A percentile compares a stretch with the other conserved stretches of the same genome.
Conservation (phyloP, 2,797 vertebrate species). For the Eutrigla gurnardus region DNA sequence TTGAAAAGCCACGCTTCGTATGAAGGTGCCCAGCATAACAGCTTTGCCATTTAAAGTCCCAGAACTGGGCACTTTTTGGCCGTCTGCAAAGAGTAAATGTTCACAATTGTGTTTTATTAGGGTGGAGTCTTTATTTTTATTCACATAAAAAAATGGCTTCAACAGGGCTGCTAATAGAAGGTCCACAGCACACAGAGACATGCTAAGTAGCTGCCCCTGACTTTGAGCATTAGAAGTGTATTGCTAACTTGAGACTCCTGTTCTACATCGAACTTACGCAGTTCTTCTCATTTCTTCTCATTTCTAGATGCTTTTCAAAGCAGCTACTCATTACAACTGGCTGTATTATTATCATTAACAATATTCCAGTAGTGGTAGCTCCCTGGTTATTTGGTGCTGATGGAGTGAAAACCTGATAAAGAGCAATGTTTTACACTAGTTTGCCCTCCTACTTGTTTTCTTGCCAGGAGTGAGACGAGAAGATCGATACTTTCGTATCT, state of each 20-base stretch:
- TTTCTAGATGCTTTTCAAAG: constrained; percentile 14
- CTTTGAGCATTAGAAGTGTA: constrained; percentile 59
- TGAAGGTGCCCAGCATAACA: constrained; percentile 72
- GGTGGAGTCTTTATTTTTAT: constrained; percentile 71
- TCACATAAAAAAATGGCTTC: constrained; percentile 64
- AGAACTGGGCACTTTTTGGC: constrained; percentile 63
- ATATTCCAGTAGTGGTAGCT: not conserved
- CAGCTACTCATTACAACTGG: constrained; percentile 4
- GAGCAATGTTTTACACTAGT: constrained; percentile 3
- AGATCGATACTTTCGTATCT: not conserved
- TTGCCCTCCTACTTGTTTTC: not conserved
- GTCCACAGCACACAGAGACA: constrained; percentile 56
- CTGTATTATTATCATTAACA: constrained; percentile 10
- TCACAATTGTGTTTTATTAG: constrained; percentile 76
- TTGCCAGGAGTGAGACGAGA: not conserved
- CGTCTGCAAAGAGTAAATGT: constrained; percentile 65
- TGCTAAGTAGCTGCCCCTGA: constrained; percentile 56
- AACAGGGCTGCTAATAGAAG: constrained; percentile 59
- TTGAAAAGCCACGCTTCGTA: constrained; percentile 51
- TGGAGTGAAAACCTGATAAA: not conserved
- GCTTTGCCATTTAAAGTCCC: constrained; percentile 61
- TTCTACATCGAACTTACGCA: constrained; percentile 14
- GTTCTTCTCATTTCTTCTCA: constrained; percentile 12
- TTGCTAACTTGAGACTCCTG: constrained; percentile 45
- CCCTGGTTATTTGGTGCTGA: not conserved